These are phyloP conservation scores for Antheraea mylitta DNA, from an alignment of 1,140 invertebrate genomes.

Conservation along the genomic window DNA sequence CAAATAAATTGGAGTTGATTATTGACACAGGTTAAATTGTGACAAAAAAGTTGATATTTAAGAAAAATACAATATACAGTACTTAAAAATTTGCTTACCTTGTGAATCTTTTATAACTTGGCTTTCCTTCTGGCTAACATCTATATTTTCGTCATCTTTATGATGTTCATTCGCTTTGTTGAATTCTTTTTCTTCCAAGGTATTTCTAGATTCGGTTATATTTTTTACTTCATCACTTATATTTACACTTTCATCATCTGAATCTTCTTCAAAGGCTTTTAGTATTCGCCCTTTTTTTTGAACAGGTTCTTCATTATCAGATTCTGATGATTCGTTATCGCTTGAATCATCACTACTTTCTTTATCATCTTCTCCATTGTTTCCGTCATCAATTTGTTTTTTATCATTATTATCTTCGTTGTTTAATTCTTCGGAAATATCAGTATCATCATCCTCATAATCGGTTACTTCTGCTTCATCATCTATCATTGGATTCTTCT, in stretches of 20 bases:
- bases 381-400: conserved; percentile 46
- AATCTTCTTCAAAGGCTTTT: conserved; percentile 65
- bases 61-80: not conserved
- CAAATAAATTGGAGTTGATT: no score
- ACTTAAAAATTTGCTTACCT: conserved; percentile 31
- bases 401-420: conserved; percentile 42
- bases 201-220: conserved; percentile 4
- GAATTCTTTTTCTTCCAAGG: conserved; percentile 14
- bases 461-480: conserved; percentile 75
- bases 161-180: conserved; percentile 17
- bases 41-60: not conserved
- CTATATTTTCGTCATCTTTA: not conserved
- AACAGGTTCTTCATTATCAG: conserved; percentile 39
- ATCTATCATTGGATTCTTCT: conserved; percentile 61
- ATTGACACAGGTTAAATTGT: no score
- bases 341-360: conserved; percentile 36
- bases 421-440: conserved; percentile 33
- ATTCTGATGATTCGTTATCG: conserved; percentile 44
- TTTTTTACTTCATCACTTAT: not conserved
- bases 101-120: conserved; percentile 37
- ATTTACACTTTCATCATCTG: conserved; percentile 55
- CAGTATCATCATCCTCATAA: conserved; percentile 34
- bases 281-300: conserved; percentile 56
- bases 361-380: conserved; percentile 51
- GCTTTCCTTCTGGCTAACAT: conserved; percentile 13